Conservation (phyloP, 2,888 invertebrate genomes). For the Metopia argyrocephala region DNA sequence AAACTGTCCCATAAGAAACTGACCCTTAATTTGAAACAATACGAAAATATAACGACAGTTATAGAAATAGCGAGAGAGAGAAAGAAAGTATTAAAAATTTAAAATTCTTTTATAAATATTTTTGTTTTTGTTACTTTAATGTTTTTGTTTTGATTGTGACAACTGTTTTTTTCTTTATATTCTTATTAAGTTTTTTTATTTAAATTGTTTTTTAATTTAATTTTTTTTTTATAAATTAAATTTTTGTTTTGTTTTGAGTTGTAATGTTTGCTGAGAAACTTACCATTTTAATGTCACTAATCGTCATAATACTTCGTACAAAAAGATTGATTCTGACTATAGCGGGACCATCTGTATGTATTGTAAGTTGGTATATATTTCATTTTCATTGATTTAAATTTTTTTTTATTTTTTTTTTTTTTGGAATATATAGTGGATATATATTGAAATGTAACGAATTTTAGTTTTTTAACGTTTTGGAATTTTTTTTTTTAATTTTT, state of each 20-base stretch:
- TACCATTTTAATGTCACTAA: conserved; percentile 99
- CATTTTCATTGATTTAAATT: conserved; percentile 6
- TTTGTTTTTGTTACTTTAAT: not conserved
- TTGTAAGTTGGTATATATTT: conserved; percentile 59
- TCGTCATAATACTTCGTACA: conserved; percentile 98
- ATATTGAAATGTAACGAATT: no score
- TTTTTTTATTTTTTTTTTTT: conserved; percentile 35
- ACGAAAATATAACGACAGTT: conserved; percentile 21
- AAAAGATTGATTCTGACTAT: conserved; percentile 98
- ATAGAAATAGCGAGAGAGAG: not conserved
- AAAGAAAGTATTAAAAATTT: not conserved
- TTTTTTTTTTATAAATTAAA: conserved; percentile 35
- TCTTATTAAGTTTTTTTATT: no score
- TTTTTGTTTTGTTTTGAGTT: conserved; percentile 59
- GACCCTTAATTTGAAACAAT: conserved; percentile 57
- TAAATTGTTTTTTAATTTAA: conserved; percentile 9
- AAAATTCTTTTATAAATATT: not conserved
- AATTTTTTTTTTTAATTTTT: conserved; percentile 8
- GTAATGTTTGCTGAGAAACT: conserved; percentile 80
- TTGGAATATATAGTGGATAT: not conserved
- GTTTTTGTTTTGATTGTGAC: conserved; percentile 56
- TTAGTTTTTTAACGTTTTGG: no score
- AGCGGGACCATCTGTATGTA: conserved; percentile 92
- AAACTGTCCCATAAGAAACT: conserved; percentile 58
- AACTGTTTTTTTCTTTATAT: conserved; percentile 48